These are phyloP conservation scores for Pseudanteris insignis DNA, from an alignment of 2,888 invertebrate genomes.

Conservation along the genomic window DNA sequence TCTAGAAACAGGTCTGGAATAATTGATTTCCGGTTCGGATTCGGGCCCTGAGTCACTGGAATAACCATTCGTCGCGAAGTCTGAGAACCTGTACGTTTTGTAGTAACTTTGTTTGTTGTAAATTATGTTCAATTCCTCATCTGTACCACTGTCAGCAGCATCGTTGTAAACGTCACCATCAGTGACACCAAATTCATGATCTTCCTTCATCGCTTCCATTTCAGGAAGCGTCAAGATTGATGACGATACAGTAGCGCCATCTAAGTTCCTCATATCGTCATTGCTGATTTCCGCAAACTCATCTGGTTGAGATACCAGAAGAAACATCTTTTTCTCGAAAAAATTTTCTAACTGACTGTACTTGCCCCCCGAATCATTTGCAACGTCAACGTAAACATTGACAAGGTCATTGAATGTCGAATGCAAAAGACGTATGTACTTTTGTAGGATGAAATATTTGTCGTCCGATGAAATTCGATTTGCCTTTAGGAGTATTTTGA, in stretches of 20 bases:
- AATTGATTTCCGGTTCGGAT: slow-evolving; percentile 60
- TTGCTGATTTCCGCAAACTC: slow-evolving; percentile 67
- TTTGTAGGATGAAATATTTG: slow-evolving; percentile 48
- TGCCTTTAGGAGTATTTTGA: slow-evolving; percentile 50
- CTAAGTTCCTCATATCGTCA: slow-evolving; percentile 46
- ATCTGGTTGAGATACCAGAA: slow-evolving; percentile 70
- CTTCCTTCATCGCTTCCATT: slow-evolving; percentile 42
- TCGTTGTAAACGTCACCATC: slow-evolving; percentile 49
- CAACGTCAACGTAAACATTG: slow-evolving; percentile 68
- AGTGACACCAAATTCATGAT: slow-evolving; percentile 46
- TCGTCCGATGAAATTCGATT: slow-evolving; percentile 32
- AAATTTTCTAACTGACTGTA: slow-evolving; percentile 62
- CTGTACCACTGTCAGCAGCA: slow-evolving; percentile 48
- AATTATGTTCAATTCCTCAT: slow-evolving; percentile 46
- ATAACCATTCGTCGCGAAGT: slow-evolving; percentile 59
- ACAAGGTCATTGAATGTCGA: slow-evolving; percentile 67
- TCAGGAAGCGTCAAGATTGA: slow-evolving; percentile 19
- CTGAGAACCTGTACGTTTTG: slow-evolving; percentile 57
- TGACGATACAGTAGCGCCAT: slow-evolving; percentile 22
- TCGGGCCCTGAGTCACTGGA: slow-evolving; percentile 63
- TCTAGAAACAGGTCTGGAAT: slow-evolving; percentile 59
- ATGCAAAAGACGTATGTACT: slow-evolving; percentile 57
- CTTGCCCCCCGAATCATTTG: slow-evolving; percentile 67
- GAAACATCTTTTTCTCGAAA: slow-evolving; percentile 70
- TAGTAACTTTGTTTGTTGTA: slow-evolving; percentile 48